Percentiles rank a stretch among this genome's conserved stretches.
Conservation (phyloP, 2,113 vertebrate genomes). For the Empidonax traillii region DNA sequence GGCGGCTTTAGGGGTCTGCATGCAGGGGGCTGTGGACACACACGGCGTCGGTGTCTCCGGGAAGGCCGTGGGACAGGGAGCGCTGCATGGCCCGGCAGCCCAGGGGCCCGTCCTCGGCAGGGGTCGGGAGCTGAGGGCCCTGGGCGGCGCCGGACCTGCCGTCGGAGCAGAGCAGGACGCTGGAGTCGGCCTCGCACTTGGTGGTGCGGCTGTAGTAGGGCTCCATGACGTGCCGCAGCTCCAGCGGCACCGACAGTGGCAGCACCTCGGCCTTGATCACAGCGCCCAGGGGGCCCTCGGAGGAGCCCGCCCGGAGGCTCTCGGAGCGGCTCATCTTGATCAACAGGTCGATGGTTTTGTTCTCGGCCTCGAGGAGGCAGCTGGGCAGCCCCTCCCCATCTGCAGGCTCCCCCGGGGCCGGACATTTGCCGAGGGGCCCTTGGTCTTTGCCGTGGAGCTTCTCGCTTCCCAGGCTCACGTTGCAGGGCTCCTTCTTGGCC, state of each 20-base stretch:
- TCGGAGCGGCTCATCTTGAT: slow-evolving; percentile 78
- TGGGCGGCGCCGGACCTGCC: slow-evolving; percentile 56
- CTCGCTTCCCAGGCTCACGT: not conserved
- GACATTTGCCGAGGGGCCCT: not conserved
- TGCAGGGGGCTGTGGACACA: slow-evolving; percentile 57
- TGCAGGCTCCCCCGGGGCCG: accelerated
- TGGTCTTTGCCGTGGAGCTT: slow-evolving; percentile 22
- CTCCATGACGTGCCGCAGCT: slow-evolving; percentile 64
- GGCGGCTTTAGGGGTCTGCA: slow-evolving; percentile 28
- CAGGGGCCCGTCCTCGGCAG: slow-evolving; percentile 13
- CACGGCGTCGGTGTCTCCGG: not conserved
- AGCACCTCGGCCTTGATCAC: slow-evolving; percentile 77
- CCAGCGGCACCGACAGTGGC: slow-evolving; percentile 57
- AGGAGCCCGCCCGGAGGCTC: not conserved
- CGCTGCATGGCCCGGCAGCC: slow-evolving; percentile 47
- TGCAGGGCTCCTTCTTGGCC: slow-evolving; percentile 44
- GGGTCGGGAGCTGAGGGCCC: not conserved
- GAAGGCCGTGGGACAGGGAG: slow-evolving; percentile 55
- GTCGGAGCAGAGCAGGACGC: slow-evolving; percentile 85
- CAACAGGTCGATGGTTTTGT: slow-evolving; percentile 82
- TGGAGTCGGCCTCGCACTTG: slow-evolving; percentile 96
- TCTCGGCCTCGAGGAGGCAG: slow-evolving; percentile 73
- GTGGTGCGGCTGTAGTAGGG: slow-evolving; percentile 84
- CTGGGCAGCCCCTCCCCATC: not conserved
- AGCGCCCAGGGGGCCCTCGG: not conserved